These are phyloP conservation scores for Melanotus villosus DNA, from an alignment of 2,888 invertebrate species.

Conservation along the genomic window DNA sequence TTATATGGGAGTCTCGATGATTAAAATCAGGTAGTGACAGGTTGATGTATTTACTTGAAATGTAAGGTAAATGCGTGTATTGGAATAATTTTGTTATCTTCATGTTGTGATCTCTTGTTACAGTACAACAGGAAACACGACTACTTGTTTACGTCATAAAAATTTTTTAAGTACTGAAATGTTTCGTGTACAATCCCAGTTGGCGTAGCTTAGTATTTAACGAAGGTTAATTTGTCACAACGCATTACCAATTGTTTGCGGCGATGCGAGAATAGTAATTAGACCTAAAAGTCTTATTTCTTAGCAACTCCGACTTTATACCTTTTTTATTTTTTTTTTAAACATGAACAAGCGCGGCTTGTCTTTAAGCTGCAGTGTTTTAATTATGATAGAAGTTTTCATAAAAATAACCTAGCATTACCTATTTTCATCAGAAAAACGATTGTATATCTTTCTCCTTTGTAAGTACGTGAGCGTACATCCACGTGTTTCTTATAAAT, in stretches of 20 bases:
- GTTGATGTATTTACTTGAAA: too few relatives aligned
- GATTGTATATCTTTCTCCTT: neutral
- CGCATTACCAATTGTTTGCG: slow-evolving; percentile 26
- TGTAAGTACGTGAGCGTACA: neutral
- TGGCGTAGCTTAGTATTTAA: slow-evolving; percentile 6
- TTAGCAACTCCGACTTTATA: slow-evolving; percentile 34
- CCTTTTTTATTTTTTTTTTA: slow-evolving; percentile 26
- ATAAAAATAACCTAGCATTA: slow-evolving; percentile 10
- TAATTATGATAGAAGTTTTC: slow-evolving; percentile 1
- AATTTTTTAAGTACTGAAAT: neutral
- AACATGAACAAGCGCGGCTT: neutral
- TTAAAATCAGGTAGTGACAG: too few relatives aligned
- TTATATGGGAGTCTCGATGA: neutral
- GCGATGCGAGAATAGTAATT: slow-evolving; percentile 33
- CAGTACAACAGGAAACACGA: too few relatives aligned
- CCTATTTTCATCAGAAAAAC: neutral
- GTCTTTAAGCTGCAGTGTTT: slow-evolving; percentile 2
- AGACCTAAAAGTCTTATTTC: slow-evolving; percentile 32
- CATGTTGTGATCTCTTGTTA: too few relatives aligned
- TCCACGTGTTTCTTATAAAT: neutral
- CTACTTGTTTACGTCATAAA: too few relatives aligned
- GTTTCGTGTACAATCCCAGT: neutral
- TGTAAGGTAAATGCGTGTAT: too few relatives aligned
- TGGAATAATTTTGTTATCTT: too few relatives aligned
- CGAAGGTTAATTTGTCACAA: slow-evolving; percentile 33